Evolutionary conservation across 37 sponge, comb jelly and placozoan species (phyloP), one percentile per base, ranked within the genome.

Genomic region (Tethya wilhelma): DNA sequence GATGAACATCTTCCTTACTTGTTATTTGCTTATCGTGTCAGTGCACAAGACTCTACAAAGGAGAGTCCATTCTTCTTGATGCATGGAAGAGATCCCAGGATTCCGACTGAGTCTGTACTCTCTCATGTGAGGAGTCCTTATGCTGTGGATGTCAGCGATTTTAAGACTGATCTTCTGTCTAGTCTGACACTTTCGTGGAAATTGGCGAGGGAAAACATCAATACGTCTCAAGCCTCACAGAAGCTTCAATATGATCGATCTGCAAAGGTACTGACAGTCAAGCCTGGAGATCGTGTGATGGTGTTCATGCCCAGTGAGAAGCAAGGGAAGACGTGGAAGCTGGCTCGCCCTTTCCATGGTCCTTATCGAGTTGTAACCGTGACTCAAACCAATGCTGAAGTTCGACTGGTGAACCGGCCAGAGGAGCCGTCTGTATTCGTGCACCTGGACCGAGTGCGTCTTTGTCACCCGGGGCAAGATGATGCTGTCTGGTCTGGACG

Each of bases 41-140:
- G 14, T 8, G 39, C 38, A 2, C 89, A 88, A n/a, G 79, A 77
- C 20, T 76, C 83, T 19, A 88, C 83, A 0, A 41, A 30, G 23
- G 73, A 81, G 39, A 70, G 73, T 19, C 89, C 83, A 41, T 88
- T 82, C 59, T 82, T n/a, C n/a, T n/a, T n/a, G n/a, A n/a, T n/a
- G 38, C 29, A 44, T 67, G 55, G 69, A 7, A 38, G 78, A 9
- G 78, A 77, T 4, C 66, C 78, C 44, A 1, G 37, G 38, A 17
- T 79, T 22, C 69, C 69, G 8, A 79, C 80, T 67, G 80, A 79
- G 7, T 42, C 68, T 68, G 38, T 39, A 9, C 56, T 68, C 29
- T 7, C 32, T 44, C n/a, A n/a, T n/a, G n/a, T n/a, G n/a, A n/a
- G n/a, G n/a, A n/a, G n/a, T n/a, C n/a, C n/a, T n/a, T n/a, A n/a